phyloP scores from a whole-genome alignment of 2,113 vertebrate genomes.

The Psittacus erithacus region DNA sequence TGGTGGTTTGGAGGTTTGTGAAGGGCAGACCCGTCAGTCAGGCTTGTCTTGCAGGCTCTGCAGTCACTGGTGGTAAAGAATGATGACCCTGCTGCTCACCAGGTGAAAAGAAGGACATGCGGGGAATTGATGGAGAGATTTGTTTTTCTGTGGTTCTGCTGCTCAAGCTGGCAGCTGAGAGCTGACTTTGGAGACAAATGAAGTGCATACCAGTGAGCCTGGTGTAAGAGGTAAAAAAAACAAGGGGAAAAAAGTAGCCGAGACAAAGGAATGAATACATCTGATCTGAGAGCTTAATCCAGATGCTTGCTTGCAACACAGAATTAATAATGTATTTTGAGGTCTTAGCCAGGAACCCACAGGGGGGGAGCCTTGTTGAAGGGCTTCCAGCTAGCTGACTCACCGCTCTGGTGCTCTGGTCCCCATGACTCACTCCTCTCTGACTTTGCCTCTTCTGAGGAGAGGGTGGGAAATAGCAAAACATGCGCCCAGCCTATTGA shows the following conservation, averaged over 20 bases:
- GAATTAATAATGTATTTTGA: background rate
- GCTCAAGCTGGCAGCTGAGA: background rate
- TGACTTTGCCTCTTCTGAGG: background rate
- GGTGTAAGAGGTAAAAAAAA: background rate
- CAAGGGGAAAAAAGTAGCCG: fast-evolving
- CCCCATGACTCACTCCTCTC: conserved; percentile 1
- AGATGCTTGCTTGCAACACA: background rate
- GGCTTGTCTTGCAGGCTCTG: background rate
- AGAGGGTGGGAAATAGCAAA: conserved; percentile 14
- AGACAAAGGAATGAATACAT: background rate
- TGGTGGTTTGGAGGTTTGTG: background rate
- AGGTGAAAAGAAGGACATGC: background rate
- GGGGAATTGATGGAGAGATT: background rate
- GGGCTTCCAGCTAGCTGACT: conserved; percentile 7
- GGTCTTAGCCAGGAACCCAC: background rate
- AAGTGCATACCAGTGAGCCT: background rate
- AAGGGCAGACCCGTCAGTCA: background rate
- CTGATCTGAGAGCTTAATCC: background rate
- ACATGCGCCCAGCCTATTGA: background rate
- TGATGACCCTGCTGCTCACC: background rate
- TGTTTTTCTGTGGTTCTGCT: background rate
- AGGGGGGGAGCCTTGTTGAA: background rate
- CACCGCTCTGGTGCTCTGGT: background rate
- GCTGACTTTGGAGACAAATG: background rate
- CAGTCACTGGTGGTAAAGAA: background rate